Percentiles rank a stretch among this genome's conserved stretches.
Evolutionary conservation across 2,113 vertebrate genomes (phyloP).

Genomic region (Mungos mungo): DNA sequence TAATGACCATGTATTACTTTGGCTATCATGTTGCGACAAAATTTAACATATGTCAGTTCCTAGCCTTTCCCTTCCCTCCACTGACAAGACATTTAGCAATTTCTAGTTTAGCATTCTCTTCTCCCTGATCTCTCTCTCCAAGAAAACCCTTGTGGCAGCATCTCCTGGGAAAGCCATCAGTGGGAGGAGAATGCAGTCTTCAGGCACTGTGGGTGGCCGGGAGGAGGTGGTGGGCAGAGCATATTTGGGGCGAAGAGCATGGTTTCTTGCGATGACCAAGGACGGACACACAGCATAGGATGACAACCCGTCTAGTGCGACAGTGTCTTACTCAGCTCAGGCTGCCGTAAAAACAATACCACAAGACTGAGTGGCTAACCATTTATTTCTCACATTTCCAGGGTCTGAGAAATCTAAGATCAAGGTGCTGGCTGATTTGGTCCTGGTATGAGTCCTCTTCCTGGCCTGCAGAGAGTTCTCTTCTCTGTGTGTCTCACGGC

Average conservation of each 20-base stretch:
- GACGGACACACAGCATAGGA: background rate
- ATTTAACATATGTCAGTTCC: background rate
- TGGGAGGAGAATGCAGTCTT: background rate
- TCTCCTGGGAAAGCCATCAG: background rate
- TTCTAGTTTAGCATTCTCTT: background rate
- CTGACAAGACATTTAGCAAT: background rate
- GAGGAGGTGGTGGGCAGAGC: background rate
- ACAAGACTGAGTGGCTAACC: rapidly evolving
- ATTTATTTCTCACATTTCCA: background rate
- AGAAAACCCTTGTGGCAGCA: background rate
- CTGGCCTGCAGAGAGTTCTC: background rate
- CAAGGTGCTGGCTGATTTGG: background rate
- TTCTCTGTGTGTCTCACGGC: background rate
- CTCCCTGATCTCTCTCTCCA: background rate
- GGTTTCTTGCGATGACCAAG: background rate
- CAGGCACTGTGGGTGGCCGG: background rate
- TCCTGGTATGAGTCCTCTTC: background rate
- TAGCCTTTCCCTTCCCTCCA: background rate
- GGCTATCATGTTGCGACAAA: background rate
- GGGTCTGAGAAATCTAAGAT: background rate
- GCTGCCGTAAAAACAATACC: background rate
- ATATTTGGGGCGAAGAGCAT: background rate
- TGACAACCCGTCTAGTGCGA: no score
- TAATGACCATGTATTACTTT: background rate
- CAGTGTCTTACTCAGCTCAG: background rate